Evolutionary conservation across 1,140 invertebrate genomes (phyloP).

Genomic region (Phymorhynchus buccinoides): DNA sequence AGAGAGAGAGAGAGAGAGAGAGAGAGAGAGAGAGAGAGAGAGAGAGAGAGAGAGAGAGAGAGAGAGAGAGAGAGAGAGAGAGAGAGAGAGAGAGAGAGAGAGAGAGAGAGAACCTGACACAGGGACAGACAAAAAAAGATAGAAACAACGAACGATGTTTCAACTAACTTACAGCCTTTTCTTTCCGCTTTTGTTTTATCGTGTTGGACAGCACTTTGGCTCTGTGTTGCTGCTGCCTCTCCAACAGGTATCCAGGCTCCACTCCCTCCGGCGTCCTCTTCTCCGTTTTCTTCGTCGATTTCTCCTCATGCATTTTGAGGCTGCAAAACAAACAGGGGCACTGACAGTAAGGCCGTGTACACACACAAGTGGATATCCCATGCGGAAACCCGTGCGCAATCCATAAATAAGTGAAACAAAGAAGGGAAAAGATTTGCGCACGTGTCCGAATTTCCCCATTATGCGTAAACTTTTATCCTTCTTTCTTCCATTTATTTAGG

Average conservation of each 20-base stretch:
- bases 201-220: constrained; percentile 98
- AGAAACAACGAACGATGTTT: too few relatives aligned
- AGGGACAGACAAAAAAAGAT: not conserved
- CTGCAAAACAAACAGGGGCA: not conserved
- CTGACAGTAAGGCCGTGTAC: not conserved
- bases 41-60: too few relatives aligned
- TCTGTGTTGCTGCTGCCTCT: constrained; percentile 93
- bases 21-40: too few relatives aligned
- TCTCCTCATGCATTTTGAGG: constrained; percentile 41
- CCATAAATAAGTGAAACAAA: too few relatives aligned
- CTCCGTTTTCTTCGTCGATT: constrained; percentile 85
- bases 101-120: too few relatives aligned
- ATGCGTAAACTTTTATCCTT: too few relatives aligned
- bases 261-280: constrained; percentile 91
- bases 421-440: too few relatives aligned
- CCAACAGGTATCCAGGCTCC: constrained; percentile 95
- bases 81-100: not conserved
- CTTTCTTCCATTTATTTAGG: too few relatives aligned
- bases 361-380: too few relatives aligned
- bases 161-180: constrained; percentile 84
- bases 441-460: too few relatives aligned
- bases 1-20: too few relatives aligned
- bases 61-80: not conserved
- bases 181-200: constrained; percentile 99
- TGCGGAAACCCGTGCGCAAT: too few relatives aligned